Conservation (phyloP, 2,888 invertebrate species). For the Spilarctia lutea region DNA sequence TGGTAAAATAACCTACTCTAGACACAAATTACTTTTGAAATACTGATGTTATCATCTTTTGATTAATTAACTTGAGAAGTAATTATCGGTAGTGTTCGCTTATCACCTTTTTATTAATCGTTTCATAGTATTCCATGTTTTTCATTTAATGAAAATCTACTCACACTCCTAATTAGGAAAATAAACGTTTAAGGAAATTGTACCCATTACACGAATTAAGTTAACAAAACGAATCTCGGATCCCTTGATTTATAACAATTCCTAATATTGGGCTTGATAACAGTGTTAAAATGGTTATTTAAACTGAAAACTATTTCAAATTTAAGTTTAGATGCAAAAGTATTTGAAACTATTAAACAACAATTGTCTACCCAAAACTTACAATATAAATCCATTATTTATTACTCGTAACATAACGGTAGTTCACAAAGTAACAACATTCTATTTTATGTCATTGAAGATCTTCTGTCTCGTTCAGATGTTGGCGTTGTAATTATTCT, state of each 20-base stretch:
- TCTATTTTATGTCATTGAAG: background rate
- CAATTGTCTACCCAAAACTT: background rate
- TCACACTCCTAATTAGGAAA: background rate
- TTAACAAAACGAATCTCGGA: background rate
- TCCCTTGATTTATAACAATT: background rate
- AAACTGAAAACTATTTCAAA: background rate
- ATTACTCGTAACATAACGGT: background rate
- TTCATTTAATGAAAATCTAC: background rate
- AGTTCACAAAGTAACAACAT: background rate
- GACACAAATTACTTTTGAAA: too few species aligned
- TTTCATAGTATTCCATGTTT: too few species aligned
- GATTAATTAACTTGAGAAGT: too few species aligned
- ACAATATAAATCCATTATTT: background rate
- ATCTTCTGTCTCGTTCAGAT: background rate
- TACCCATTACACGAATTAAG: background rate
- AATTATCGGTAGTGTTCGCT: too few species aligned
- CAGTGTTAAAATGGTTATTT: background rate
- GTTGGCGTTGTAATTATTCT: background rate
- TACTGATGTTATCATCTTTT: background rate
- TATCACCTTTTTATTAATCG: too few species aligned
- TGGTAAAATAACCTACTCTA: too few species aligned
- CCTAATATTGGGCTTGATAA: background rate
- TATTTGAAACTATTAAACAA: background rate
- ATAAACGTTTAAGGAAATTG: background rate
- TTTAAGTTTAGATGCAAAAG: background rate